Evolutionary conservation across 2,113 vertebrate genomes (phyloP), one percentile per base, ranked within the genome.

Genomic region (Ellobius talpinus): DNA sequence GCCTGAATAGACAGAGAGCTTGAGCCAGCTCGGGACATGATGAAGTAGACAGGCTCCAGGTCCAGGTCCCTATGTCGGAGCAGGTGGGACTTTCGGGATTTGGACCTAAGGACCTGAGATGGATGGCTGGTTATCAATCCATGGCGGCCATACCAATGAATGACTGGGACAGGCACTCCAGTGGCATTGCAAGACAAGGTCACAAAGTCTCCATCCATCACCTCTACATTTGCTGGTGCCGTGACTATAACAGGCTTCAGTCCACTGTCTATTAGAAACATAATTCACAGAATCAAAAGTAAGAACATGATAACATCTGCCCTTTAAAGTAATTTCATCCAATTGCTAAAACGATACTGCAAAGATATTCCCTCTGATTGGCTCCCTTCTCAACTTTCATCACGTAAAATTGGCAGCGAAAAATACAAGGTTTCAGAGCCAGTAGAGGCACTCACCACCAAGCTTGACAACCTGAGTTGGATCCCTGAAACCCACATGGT

Each of bases 131-230:
- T 81, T 55, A 98, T 87, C 3, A 98, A 95, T 29, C 99, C 98
- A 3, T 76, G 97, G 79, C 95, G 89, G 93, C 98, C 94, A 39
- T 99, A 98, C 99, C 99, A 99, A 29, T 91, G 98, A 70, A 99
- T 98, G 61, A 85, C 7, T 0, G 98, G 99, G 17, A 94, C 3
- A 0, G 99, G 98, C 0, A 98, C 91, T 12, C 99, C 99, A 0
- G 98, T 98, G 96, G 99, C 99, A 1, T 98, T 99, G 95, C 99
- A 99, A 78, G 98, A 98, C 87, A 99, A 82, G 0, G 97, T 98
- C 0, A 98, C 96, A 0, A 97, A 96, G 77, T 96, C 97, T 1
- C 99, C 99, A 0, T 94, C 97, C 1, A 65, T 58, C 94, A 98
- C 98, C 1, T 97, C 87, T n/a, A 93, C 19, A 31, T 97, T 99